phyloP scores from a whole-genome alignment of 2,797 vertebrate genomes.

The Brotula barbata region DNA sequence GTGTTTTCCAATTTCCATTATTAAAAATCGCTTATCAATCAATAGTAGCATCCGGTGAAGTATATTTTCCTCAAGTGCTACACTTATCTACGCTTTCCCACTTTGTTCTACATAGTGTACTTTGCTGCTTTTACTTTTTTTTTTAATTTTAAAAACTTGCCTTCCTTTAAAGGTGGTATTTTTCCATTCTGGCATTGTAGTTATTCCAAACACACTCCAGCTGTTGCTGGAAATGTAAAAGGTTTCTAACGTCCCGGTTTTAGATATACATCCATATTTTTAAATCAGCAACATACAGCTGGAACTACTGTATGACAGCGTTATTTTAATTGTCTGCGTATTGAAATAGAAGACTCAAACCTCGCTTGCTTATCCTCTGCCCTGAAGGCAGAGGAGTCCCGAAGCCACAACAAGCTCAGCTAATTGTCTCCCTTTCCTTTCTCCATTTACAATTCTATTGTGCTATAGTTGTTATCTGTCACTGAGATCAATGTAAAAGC shows the following conservation, averaged over 20 bases:
- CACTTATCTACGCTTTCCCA: too few relatives aligned
- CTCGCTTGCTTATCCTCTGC: background rate
- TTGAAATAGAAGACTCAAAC: background rate
- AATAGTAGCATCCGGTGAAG: too few relatives aligned
- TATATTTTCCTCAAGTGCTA: too few relatives aligned
- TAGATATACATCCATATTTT: background rate
- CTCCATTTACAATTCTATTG: slow-evolving; percentile 38
- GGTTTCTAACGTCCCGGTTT: background rate
- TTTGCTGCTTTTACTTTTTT: too few relatives aligned
- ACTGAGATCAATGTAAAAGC: slow-evolving; percentile 58
- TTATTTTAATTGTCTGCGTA: background rate
- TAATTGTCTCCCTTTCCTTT: slow-evolving; percentile 36
- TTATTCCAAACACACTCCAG: too few relatives aligned
- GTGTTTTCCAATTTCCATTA: too few relatives aligned
- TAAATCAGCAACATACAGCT: background rate
- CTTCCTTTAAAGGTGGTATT: too few relatives aligned
- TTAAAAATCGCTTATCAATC: too few relatives aligned
- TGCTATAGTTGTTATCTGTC: slow-evolving; percentile 47
- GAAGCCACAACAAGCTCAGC: slow-evolving; percentile 24
- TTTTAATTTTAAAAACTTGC: too few relatives aligned
- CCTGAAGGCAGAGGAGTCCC: background rate
- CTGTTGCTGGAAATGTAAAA: too few relatives aligned
- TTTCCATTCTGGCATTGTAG: too few relatives aligned
- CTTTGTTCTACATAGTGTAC: too few relatives aligned
- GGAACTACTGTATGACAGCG: background rate